phyloP scores from a whole-genome alignment of 2,113 vertebrate species.

The Cinclus cinclus region DNA sequence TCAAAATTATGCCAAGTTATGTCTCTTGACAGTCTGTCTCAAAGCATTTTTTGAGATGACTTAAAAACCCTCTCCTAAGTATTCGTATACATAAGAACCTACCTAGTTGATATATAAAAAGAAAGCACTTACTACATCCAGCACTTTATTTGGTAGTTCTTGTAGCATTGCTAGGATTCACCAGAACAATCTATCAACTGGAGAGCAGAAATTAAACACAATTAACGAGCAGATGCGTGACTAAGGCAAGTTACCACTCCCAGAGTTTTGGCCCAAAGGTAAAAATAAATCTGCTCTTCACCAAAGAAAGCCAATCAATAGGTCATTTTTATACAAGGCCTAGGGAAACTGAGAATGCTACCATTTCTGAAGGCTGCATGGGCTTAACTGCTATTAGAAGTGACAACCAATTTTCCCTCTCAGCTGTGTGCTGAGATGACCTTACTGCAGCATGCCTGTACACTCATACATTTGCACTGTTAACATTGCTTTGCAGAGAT shows the following conservation, averaged over 20 bases:
- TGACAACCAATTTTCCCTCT: not conserved
- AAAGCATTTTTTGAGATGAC: not conserved
- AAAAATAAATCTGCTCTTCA: not conserved
- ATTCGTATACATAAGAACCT: not conserved
- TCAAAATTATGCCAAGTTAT: not conserved
- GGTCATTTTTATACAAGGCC: not conserved
- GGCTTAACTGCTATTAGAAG: slow-evolving; percentile 3
- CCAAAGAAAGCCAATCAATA: not conserved
- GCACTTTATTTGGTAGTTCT: not conserved
- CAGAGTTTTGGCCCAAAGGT: not conserved
- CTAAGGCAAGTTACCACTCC: not conserved
- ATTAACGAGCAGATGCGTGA: not conserved
- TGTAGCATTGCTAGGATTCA: not conserved
- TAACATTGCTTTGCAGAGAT: not conserved
- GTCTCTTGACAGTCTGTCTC: not conserved
- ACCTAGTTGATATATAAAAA: not conserved
- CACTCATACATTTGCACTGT: not conserved
- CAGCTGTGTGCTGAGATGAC: not conserved
- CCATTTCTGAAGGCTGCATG: not conserved
- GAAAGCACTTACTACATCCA: not conserved
- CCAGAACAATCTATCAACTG: not conserved
- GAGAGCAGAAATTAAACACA: not conserved
- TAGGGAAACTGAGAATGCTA: not conserved
- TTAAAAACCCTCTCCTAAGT: not conserved
- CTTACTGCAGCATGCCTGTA: not conserved